Base-by-base conservation (phyloP, 2,797 vertebrate species). In the Enteromius radiatus region DNA sequence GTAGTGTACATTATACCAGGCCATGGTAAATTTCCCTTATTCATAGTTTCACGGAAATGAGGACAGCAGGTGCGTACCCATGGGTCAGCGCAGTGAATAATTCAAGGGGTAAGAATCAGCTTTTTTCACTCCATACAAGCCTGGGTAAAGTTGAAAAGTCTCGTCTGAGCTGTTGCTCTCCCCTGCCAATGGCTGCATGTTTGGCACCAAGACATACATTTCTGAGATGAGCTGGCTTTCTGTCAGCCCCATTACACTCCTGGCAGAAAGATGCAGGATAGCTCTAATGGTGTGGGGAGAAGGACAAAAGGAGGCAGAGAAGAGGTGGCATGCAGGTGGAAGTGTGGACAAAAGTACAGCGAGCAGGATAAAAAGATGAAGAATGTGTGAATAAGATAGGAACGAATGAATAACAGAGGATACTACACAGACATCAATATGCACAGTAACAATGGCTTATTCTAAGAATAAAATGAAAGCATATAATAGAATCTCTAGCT, bases 161-260 rank as follows among this genome's bases (percentile, higher is more conserved):
- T 79, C 71, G 56, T 36, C 79, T 82, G 64, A 80, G 81, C 84
- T 74, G 81, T 41, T 56, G 65, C 28, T 33, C 68, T 68, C 56
- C 65, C 52, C 82, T 85, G 87, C 84, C 86, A 86, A 84, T 45
- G 43, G 68, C 83, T 52, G 69, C 79, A 61, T 86, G 85, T 80
- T 81, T 83, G 82, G 82, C 83, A 88, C 76, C 52, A 65, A 65
- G 43, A 81, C 45, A 10, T 54, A 82, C 85, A 86, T 82, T 87
- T 86, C 80, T 31, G 86, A 85, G 84, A 88, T 85, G 78, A 86
- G 83, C 83, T 84, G 88, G 86, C 87, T 80, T 76, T 73, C 82
- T 74, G 54, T 85, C 80, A 84, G 82, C 64, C 56, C 82, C 73
- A 80, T 86, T 87, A 83, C 78, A 83, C 80, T 77, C 71, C 88